Base-by-base conservation (phyloP, 2,797 vertebrate genomes). In the Acipenser ruthenus region DNA sequence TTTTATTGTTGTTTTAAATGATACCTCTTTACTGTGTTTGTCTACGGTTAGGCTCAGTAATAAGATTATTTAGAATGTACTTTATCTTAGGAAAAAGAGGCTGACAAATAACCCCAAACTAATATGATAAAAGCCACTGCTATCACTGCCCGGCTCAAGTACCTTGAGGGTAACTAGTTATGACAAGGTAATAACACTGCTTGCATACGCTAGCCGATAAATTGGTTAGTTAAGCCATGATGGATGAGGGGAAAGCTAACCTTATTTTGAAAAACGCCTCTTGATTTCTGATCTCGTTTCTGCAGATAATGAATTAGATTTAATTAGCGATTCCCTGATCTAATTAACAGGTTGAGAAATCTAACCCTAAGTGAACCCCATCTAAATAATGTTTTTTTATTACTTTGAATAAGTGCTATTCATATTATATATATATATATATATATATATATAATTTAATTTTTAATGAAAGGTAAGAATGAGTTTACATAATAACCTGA, bases 141-240 rank as follows among this genome's bases (percentile, higher is more conserved):
- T 91, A 93, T 94, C 88, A 88, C 80, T 78, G 83, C 86, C 88
- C 86, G 91, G 86, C 87, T 90, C 87, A 74, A 79, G 86, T 88
- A 92, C 90, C 91, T 93, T 92, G 90, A 89, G 90, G 88, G 92
- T 97, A 98, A 99, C 89, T 89, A 89, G 93, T 98, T 98, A 98
- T 99, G 96, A 99, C 96, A 99, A 98, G 94, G 93, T 95, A 98
- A 99, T 99, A 98, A 98, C 84, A 89, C 88, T 83, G 87, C 89
- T 93, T 92, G 92, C 92, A 93, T 94, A 94, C 88, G 89, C 92
- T 90, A 91, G 91, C 84, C 90, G 87, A 91, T 93, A 98, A 97
- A 98, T 95, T 94, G 95, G 93, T 99, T 98, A 96, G 93, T 99
- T 98, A 98, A 89, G 89, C 86, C 88, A 87, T 99, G 96, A 99